phyloP scores from a whole-genome alignment of 1,140 invertebrate species.

The Grapholita molesta region DNA sequence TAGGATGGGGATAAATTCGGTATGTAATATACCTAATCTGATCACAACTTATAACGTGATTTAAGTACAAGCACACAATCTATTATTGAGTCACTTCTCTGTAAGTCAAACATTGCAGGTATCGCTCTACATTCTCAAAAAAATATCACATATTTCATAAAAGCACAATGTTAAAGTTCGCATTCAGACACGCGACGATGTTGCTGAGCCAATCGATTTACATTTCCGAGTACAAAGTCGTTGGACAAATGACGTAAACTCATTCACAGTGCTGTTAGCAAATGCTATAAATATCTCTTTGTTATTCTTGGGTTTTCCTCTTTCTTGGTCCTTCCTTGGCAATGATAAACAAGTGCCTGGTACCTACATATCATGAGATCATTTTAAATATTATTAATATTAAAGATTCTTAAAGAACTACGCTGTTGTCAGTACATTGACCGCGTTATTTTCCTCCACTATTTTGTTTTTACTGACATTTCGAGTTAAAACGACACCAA shows the following conservation, averaged over 20 bases:
- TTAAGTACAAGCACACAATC: too few species aligned
- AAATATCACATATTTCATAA: not conserved
- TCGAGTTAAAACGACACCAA: not conserved
- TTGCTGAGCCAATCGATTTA: not conserved
- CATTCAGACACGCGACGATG: not conserved
- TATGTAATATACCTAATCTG: too few species aligned
- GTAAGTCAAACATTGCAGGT: too few species aligned
- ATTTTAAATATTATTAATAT: not conserved
- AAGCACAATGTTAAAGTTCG: not conserved
- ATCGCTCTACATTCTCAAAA: not conserved
- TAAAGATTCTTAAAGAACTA: not conserved
- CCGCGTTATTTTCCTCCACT: not conserved
- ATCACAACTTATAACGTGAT: too few species aligned
- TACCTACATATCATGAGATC: not conserved
- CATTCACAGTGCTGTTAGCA: constrained; percentile 8
- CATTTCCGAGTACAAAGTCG: not conserved
- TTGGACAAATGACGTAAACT: not conserved
- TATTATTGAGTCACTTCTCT: too few species aligned
- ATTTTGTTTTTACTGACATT: not conserved
- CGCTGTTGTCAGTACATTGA: not conserved
- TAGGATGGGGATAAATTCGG: too few species aligned
- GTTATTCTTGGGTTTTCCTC: not conserved
- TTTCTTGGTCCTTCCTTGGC: not conserved
- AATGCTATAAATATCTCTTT: not conserved
- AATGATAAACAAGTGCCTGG: not conserved